These are phyloP conservation scores for Muscina levida DNA, from an alignment of 2,888 invertebrate species.

Conservation along the genomic window DNA sequence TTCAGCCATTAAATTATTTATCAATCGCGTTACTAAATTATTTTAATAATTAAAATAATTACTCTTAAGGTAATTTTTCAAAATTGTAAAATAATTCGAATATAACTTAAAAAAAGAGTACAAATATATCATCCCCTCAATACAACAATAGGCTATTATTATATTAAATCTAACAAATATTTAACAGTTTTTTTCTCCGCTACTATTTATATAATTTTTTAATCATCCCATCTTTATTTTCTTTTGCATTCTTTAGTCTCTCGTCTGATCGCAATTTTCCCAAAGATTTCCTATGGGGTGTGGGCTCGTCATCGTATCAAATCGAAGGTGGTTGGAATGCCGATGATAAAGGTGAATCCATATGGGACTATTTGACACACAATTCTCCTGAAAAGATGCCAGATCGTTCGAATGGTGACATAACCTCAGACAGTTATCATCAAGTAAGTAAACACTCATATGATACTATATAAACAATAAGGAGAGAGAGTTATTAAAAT, in stretches of 20 bases:
- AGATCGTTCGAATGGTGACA: conserved; percentile 82
- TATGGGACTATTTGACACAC: conserved; percentile 84
- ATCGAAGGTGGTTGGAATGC: conserved; percentile 79
- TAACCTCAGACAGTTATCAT: conserved; percentile 82
- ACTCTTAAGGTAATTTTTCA: no score
- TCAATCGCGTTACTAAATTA: no score
- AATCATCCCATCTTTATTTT: no score
- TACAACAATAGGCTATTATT: no score
- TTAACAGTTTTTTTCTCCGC: no score
- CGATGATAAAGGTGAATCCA: conserved; percentile 82
- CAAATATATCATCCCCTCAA: no score
- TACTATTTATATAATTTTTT: no score
- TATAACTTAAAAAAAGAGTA: no score
- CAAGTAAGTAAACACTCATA: conserved; percentile 75
- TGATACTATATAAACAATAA: not conserved
- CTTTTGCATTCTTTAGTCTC: conserved; percentile 33
- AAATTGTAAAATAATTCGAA: no score
- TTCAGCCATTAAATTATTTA: no score
- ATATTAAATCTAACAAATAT: no score
- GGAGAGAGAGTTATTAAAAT: conserved; percentile 2
- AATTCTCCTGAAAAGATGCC: conserved; percentile 83
- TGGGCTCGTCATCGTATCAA: conserved; percentile 79
- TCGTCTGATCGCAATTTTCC: conserved; percentile 74
- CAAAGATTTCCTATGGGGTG: conserved; percentile 78
- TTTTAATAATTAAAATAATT: no score